These are phyloP conservation scores for Chiloscyllium punctatum DNA, from an alignment of 2,797 vertebrate species.

Conservation along the genomic window DNA sequence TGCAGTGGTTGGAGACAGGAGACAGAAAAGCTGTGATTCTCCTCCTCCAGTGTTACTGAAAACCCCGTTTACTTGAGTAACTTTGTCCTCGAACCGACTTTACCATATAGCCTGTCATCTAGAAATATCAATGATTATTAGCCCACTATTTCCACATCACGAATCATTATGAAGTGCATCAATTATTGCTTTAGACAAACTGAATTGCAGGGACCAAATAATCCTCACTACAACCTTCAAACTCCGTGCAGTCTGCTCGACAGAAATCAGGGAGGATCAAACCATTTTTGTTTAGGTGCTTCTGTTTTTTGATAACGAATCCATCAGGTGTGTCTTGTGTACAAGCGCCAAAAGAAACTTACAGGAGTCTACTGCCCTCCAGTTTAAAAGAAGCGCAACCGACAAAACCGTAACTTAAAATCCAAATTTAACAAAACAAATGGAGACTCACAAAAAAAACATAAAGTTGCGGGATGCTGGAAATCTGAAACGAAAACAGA, in stretches of 20 bases:
- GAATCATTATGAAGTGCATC: background rate
- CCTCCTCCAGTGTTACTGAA: background rate
- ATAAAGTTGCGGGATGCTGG: too few relatives aligned
- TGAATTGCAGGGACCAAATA: background rate
- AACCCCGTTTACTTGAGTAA: background rate
- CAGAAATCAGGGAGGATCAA: background rate
- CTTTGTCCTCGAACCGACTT: background rate
- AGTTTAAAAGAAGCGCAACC: background rate
- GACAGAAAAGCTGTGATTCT: background rate
- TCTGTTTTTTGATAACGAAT: background rate
- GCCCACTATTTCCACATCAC: background rate
- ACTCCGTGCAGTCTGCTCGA: background rate
- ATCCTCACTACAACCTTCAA: background rate
- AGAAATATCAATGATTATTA: background rate
- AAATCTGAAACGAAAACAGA: too few relatives aligned
- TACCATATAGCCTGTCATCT: background rate
- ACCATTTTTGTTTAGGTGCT: background rate
- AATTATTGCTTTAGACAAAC: background rate
- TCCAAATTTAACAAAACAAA: background rate
- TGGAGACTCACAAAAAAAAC: background rate
- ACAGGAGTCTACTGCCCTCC: too few relatives aligned
- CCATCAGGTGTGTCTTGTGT: background rate
- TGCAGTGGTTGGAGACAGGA: background rate
- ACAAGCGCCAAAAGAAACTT: background rate
- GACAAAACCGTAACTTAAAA: background rate